Conservation (phyloP, 2,797 vertebrate genomes). For the Limosa lapponica region DNA sequence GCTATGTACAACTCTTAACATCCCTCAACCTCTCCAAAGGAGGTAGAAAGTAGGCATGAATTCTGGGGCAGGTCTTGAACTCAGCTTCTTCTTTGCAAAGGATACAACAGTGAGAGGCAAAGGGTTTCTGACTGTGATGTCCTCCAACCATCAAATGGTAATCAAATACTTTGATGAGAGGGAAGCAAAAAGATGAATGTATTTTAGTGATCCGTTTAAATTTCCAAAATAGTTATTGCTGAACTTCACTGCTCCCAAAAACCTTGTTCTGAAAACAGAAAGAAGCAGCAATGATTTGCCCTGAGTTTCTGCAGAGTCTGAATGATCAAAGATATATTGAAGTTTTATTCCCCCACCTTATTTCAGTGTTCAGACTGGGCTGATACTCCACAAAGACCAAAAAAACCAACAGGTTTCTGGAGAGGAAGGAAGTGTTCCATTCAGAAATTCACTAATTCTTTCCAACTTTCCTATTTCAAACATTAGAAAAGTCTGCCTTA, state of each 20-base stretch:
- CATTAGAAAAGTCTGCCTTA: neutral
- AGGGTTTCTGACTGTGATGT: conserved; percentile 9
- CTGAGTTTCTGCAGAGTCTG: conserved; percentile 11
- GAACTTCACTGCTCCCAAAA: conserved; percentile 36
- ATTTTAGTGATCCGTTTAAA: neutral
- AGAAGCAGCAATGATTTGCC: neutral
- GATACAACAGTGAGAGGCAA: neutral
- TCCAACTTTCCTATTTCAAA: neutral
- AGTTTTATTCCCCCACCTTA: neutral
- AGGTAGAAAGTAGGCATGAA: conserved; percentile 3
- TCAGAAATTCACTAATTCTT: neutral
- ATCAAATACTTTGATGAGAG: conserved; percentile 47
- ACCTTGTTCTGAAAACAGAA: conserved; percentile 44
- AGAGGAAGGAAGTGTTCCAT: neutral
- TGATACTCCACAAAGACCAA: neutral
- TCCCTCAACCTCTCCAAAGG: neutral
- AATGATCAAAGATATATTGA: neutral
- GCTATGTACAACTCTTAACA: neutral
- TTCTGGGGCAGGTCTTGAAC: conserved; percentile 45
- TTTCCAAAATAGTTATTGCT: conserved; percentile 56
- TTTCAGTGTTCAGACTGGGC: neutral
- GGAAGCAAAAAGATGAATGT: conserved; percentile 24
- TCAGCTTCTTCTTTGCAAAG: conserved; percentile 22
- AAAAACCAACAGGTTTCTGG: neutral
- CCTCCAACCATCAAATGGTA: conserved; percentile 40